A percentile compares a stretch with the other conserved stretches of the same genome.
phyloP scores from a whole-genome alignment of 2,888 invertebrate genomes.

The Pinctada fucata region DNA sequence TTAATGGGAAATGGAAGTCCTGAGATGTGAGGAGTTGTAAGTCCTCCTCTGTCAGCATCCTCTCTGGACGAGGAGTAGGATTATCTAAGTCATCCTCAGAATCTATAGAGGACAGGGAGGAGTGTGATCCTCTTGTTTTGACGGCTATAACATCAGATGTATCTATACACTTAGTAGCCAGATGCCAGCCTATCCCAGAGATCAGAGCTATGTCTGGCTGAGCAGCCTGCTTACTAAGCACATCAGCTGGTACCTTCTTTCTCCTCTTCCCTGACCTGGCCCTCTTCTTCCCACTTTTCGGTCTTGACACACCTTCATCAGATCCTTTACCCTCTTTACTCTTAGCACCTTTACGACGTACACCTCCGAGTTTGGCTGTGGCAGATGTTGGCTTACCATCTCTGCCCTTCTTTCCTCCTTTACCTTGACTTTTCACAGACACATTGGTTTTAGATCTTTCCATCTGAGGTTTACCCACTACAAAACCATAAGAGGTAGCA shows the following conservation, averaged over 20 bases:
- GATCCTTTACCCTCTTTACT: slow-evolving; percentile 55
- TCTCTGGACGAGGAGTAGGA: slow-evolving; percentile 21
- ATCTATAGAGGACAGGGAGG: slow-evolving; percentile 43
- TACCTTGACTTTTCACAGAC: slow-evolving; percentile 50
- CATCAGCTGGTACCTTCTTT: slow-evolving; percentile 50
- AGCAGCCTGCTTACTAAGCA: slow-evolving; percentile 51
- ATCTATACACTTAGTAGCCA: slow-evolving; percentile 65
- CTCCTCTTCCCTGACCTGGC: slow-evolving; percentile 56
- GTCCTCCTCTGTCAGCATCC: not conserved
- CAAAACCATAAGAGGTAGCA: slow-evolving; percentile 56
- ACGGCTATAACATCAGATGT: slow-evolving; percentile 62
- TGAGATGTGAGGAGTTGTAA: not conserved
- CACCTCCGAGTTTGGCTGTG: slow-evolving; percentile 40
- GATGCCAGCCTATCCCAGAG: slow-evolving; percentile 72
- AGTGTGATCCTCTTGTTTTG: slow-evolving; percentile 49
- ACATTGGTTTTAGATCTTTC: slow-evolving; percentile 58
- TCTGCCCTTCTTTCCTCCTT: slow-evolving; percentile 57
- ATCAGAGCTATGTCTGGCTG: slow-evolving; percentile 66
- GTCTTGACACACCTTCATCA: slow-evolving; percentile 53
- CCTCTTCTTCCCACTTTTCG: slow-evolving; percentile 64
- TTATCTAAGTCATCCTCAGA: slow-evolving; percentile 31
- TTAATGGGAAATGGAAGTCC: not conserved
- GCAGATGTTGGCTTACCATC: slow-evolving; percentile 56
- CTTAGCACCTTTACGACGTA: slow-evolving; percentile 50
- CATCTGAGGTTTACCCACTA: slow-evolving; percentile 52